Percentiles rank a stretch among this genome's conserved stretches.
Evolutionary conservation across 2,888 invertebrate species (phyloP).

Genomic region (Xestia rhomboidea): DNA sequence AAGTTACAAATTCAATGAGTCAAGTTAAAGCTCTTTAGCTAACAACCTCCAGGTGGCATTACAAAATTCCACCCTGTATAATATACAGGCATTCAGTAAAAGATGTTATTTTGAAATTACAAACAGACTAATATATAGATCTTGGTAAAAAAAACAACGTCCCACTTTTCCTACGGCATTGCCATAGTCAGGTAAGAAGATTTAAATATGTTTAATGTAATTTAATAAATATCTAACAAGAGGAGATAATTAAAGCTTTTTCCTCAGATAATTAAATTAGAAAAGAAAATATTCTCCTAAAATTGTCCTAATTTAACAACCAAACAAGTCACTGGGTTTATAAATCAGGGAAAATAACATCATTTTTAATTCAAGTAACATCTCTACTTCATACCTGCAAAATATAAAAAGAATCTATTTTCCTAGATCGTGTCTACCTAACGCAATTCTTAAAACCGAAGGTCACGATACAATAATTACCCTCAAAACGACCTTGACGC

Average conservation of each 20-base stretch:
- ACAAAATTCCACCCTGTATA: too few species aligned
- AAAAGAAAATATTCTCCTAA: neutral
- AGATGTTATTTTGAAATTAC: too few species aligned
- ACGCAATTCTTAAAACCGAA: neutral
- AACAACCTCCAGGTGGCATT: too few species aligned
- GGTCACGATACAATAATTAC: conserved; percentile 37
- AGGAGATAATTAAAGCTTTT: neutral
- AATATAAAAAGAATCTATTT: neutral
- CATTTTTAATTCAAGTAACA: neutral
- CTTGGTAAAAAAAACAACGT: too few species aligned
- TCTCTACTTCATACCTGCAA: neutral
- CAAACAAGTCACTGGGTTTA: neutral
- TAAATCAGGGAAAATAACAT: neutral
- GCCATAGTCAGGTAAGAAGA: too few species aligned
- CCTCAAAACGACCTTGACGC: conserved; percentile 31
- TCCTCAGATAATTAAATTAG: neutral
- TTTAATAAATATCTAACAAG: neutral
- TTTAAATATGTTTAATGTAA: too few species aligned
- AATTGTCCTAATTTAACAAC: neutral
- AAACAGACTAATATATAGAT: too few species aligned
- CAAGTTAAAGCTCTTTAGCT: too few species aligned
- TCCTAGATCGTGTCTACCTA: neutral
- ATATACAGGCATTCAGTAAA: too few species aligned
- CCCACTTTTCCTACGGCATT: too few species aligned
- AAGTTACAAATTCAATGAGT: too few species aligned